Conservation (phyloP, 2,113 vertebrate genomes). For the Aythya baeri region DNA sequence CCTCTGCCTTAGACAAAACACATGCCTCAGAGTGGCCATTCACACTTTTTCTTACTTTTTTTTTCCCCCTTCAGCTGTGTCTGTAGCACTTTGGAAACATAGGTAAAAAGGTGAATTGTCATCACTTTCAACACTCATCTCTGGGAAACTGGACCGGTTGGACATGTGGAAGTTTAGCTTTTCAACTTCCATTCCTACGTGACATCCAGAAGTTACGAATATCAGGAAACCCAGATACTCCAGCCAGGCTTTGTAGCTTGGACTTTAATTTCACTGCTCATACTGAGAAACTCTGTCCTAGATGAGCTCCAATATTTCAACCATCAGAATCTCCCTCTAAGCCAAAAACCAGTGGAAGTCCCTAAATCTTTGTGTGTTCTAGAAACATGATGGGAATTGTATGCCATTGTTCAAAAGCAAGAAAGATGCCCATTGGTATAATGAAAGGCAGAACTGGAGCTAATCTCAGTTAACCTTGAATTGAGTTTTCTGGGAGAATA, state of each 20-base stretch:
- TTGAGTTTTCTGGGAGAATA: background rate
- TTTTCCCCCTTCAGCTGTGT: background rate
- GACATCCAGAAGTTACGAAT: background rate
- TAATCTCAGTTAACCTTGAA: background rate
- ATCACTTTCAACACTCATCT: background rate
- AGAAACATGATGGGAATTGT: background rate
- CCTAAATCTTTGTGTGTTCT: background rate
- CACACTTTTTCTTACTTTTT: background rate
- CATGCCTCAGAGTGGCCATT: background rate
- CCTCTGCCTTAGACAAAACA: background rate
- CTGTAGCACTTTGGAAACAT: background rate
- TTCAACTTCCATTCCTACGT: background rate
- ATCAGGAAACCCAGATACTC: background rate
- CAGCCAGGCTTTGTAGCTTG: background rate
- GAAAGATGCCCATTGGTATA: background rate
- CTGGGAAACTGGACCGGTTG: background rate
- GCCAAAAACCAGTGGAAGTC: background rate
- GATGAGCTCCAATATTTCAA: background rate
- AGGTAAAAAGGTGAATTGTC: background rate
- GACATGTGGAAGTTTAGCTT: background rate
- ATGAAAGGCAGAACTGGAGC: background rate
- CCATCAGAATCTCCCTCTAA: background rate
- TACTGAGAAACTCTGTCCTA: background rate
- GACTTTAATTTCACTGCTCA: background rate
- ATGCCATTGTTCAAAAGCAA: background rate